These are phyloP conservation scores for Lucifuga dentata DNA, from an alignment of 2,113 vertebrate species.

Conservation along the genomic window DNA sequence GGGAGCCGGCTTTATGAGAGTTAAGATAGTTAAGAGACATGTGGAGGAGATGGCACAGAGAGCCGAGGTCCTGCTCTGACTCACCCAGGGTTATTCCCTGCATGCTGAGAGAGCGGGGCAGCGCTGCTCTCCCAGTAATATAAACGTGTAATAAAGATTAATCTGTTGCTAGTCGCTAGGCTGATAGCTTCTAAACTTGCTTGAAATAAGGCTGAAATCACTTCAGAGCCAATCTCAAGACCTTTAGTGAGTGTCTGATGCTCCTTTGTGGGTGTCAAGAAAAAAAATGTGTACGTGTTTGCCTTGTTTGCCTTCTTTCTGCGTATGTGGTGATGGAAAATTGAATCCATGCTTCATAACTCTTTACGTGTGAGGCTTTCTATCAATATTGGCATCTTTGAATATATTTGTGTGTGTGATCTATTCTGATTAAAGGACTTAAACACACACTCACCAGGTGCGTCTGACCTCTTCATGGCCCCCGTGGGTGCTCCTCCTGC, in stretches of 20 bases:
- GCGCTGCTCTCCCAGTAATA: constrained; percentile 81
- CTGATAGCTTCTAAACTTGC: constrained; percentile 86
- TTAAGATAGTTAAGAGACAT: constrained; percentile 87
- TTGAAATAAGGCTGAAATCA: constrained; percentile 86
- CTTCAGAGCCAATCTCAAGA: constrained; percentile 82
- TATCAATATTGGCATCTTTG: constrained; percentile 7
- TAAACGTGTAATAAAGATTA: constrained; percentile 89
- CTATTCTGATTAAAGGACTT: constrained; percentile 37
- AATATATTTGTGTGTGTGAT: constrained; percentile 18
- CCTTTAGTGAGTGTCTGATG: constrained; percentile 71
- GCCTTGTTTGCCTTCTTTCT: constrained; percentile 46
- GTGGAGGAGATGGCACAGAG: constrained; percentile 82
- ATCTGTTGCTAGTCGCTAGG: constrained; percentile 84
- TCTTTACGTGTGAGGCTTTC: constrained; percentile 24
- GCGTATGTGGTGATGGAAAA: constrained; percentile 46
- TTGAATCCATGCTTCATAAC: constrained; percentile 49
- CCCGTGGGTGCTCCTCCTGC: constrained; percentile 78
- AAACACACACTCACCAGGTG: constrained; percentile 91
- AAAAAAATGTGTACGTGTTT: constrained; percentile 61
- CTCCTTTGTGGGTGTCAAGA: constrained; percentile 69
- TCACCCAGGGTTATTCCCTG: constrained; percentile 82
- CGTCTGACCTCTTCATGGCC: constrained; percentile 96
- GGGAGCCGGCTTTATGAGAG: constrained; percentile 86
- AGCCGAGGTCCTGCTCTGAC: constrained; percentile 82
- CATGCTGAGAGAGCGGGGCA: constrained; percentile 71